Conservation (phyloP, 2,888 invertebrate species). For the Synergus japonicus region DNA sequence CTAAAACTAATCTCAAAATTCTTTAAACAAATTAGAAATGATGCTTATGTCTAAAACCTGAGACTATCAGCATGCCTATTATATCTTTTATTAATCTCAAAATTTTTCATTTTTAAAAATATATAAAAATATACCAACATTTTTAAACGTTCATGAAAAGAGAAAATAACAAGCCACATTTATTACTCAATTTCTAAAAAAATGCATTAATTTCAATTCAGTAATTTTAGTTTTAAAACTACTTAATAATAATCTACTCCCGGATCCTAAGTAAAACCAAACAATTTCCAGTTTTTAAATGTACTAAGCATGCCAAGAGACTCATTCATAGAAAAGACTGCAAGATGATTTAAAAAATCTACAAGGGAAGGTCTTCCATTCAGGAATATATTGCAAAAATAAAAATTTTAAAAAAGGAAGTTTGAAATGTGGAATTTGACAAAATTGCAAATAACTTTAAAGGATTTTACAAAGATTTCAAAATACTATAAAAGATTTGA, state of each 20-base stretch:
- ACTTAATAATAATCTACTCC: neutral
- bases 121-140: neutral
- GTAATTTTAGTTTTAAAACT: neutral
- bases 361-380: neutral
- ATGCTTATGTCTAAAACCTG: conserved; percentile 9
- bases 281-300: neutral
- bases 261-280: neutral
- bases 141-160: neutral
- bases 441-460: too few species aligned
- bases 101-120: neutral
- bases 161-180: neutral
- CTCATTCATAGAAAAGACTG: conserved; percentile 8
- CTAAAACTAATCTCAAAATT: neutral
- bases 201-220: neutral
- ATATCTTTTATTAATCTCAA: neutral
- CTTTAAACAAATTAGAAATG: neutral
- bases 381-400: neutral
- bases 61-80: conserved; percentile 35
- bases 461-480: too few species aligned
- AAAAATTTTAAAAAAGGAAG: neutral
- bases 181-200: neutral
- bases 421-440: too few species aligned
- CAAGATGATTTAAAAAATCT: neutral
- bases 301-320: conserved; percentile 30
- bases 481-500: too few species aligned